Base-by-base conservation (phyloP, 2,797 vertebrate genomes). In the Chromobotia macracanthus region DNA sequence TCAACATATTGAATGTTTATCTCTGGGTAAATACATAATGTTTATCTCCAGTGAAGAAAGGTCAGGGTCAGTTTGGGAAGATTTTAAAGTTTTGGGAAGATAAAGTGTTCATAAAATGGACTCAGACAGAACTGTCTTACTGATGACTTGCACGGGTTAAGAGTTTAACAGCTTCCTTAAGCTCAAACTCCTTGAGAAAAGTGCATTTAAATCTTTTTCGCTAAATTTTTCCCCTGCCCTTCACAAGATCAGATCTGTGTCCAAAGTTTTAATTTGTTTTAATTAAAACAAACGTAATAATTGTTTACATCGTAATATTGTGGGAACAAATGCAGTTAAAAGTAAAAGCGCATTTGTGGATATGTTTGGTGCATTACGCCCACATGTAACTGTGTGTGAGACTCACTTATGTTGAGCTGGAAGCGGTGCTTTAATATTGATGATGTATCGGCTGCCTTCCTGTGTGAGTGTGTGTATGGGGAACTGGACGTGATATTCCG, bases 351-450 rank as follows among this genome's bases (percentile, higher is more conserved):
- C 44, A 80, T 82, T 78, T 66, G n/a, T 25, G 78, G 38, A 69
- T 80, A 67, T 82, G 53, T 84, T 82, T 80, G 74, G 69, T 38
- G 76, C 61, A 70, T 51, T 81, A 82, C 82, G 66, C 82, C 84
- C 80, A 82, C 82, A 13, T 76, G 58, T 58, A 61, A 55, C 35
- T 80, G 82, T 67, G 46, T 83, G 77, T 71, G 68, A 82, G 79
- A 80, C 77, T 82, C 60, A 66, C 75, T 75, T 71, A 31, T 81
- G 51, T 83, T 85, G 72, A 81, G 68, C 81, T 77, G 69, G 19
- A 82, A 79, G 79, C 25, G 21, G 56, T 81, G 58, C 69, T 79
- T 41, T 55, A 55, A 79, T 73, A 75, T 79, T 83, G 72, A 79
- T 73, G 61, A 80, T 64, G 65, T 50, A 56, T 72, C 63, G 10